phyloP scores from a whole-genome alignment of 2,113 vertebrate species.

The Channa argus region DNA sequence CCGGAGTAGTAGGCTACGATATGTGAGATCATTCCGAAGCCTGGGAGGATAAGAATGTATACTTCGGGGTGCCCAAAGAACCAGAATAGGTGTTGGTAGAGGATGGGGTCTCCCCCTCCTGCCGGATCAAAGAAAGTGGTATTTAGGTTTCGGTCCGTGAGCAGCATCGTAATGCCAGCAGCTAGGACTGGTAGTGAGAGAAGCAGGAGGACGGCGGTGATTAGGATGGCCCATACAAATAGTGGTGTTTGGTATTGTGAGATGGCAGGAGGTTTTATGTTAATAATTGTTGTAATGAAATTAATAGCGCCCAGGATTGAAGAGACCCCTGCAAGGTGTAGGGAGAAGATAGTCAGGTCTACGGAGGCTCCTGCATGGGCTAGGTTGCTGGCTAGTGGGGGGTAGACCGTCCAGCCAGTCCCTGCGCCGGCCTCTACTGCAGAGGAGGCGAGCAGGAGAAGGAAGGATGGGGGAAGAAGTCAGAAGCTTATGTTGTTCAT shows the following conservation, averaged over 20 bases:
- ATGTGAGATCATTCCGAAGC: constrained; percentile 59
- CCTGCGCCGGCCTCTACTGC: constrained; percentile 48
- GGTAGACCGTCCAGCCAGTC: constrained; percentile 60
- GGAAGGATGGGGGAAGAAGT: constrained; percentile 44
- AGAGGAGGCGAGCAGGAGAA: constrained; percentile 39
- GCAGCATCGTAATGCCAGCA: constrained; percentile 55
- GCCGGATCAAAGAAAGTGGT: constrained; percentile 51
- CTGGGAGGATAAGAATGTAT: constrained; percentile 55
- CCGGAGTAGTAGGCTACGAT: constrained; percentile 49
- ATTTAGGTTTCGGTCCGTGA: constrained; percentile 61
- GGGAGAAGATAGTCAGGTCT: constrained; percentile 46
- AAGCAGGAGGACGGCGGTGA: constrained; percentile 43
- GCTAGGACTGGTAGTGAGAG: constrained; percentile 35
- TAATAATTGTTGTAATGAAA: constrained; percentile 63
- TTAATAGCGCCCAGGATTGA: constrained; percentile 55
- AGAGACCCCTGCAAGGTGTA: constrained; percentile 19
- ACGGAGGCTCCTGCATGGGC: constrained; percentile 47
- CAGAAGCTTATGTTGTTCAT: constrained; percentile 65
- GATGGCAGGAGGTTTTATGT: constrained; percentile 56
- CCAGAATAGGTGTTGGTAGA: constrained; percentile 54
- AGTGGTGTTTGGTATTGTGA: constrained; percentile 51
- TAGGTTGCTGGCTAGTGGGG: constrained; percentile 25
- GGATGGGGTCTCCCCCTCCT: constrained; percentile 30
- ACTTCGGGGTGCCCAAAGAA: constrained; percentile 53
- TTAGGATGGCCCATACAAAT: constrained; percentile 48